Conservation (phyloP, 2,888 invertebrate species). For the Microctonus brassicae region DNA sequence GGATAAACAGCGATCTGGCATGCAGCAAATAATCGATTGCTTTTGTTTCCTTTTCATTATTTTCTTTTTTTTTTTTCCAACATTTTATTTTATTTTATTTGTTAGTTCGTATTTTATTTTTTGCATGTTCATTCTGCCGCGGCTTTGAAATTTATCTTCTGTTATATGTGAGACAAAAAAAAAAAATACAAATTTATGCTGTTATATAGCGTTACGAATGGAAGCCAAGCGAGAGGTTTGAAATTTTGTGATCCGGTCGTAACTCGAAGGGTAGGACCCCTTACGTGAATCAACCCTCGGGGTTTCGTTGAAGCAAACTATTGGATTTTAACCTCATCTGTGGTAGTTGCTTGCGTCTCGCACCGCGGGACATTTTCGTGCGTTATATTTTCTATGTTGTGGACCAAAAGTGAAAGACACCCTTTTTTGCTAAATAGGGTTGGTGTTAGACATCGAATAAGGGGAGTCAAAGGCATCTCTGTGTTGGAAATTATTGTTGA, state of each 20-base stretch:
- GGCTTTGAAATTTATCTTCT: slow-evolving; percentile 5
- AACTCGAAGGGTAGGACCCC: slow-evolving; percentile 51
- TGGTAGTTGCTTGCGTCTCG: slow-evolving; percentile 39
- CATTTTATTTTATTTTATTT: not conserved
- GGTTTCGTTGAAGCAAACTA: slow-evolving; percentile 55
- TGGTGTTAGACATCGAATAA: not conserved
- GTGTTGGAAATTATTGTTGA: not conserved
- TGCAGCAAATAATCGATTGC: slow-evolving; percentile 15
- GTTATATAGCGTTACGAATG: slow-evolving; percentile 1
- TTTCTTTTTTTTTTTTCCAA: slow-evolving; percentile 26
- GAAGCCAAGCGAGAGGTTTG: slow-evolving; percentile 53
- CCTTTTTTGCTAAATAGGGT: not conserved
- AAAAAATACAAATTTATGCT: not conserved
- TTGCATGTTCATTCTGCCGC: not conserved
- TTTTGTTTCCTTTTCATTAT: not conserved
- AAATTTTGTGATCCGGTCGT: slow-evolving; percentile 61
- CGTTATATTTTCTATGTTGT: slow-evolving; percentile 49
- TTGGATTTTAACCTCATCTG: slow-evolving; percentile 66
- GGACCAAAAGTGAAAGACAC: not conserved
- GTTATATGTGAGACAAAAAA: not conserved
- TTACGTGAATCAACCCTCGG: slow-evolving; percentile 29
- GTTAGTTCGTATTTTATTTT: not conserved
- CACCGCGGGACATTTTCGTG: slow-evolving; percentile 46
- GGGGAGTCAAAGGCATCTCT: not conserved
- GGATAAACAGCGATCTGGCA: slow-evolving; percentile 21